A percentile compares a stretch with the other conserved stretches of the same genome.
Conservation (phyloP, 2,888 invertebrate genomes). For the Lepetodrilus schrolli region DNA sequence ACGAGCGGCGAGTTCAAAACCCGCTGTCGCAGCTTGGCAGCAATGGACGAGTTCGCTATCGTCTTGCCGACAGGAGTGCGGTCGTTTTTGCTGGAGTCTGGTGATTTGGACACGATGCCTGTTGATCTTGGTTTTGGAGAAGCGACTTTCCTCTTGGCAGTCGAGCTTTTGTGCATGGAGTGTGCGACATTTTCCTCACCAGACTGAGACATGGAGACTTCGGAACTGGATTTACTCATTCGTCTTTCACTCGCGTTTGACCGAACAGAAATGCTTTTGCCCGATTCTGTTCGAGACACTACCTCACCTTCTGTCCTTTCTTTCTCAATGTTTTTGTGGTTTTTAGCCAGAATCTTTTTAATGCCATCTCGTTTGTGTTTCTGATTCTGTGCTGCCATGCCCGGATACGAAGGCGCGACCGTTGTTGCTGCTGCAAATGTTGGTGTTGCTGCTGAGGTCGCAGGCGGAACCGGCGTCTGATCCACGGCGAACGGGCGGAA, state of each 20-base stretch:
- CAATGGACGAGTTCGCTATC: neutral
- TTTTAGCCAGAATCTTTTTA: neutral
- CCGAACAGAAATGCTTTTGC: too few species aligned
- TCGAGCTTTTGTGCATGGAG: neutral
- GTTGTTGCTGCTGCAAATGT: neutral
- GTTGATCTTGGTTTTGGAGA: neutral
- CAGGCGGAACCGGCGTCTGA: neutral
- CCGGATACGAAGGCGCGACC: neutral
- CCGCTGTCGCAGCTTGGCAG: neutral
- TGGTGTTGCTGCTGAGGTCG: neutral
- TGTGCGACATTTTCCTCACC: neutral
- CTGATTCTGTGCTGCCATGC: neutral
- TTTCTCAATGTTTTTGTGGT: too few species aligned
- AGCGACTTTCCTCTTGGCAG: neutral
- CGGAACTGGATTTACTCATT: too few species aligned
- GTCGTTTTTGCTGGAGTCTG: neutral
- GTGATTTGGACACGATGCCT: neutral
- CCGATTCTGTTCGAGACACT: neutral
- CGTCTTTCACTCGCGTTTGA: too few species aligned
- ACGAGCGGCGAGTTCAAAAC: neutral
- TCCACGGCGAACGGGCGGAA: neutral
- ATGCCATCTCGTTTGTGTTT: neutral
- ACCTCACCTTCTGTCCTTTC: neutral
- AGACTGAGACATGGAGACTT: too few species aligned
- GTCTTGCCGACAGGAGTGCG: neutral